Conservation (phyloP, 1,140 invertebrate species). For the Drosophila bifasciata region DNA sequence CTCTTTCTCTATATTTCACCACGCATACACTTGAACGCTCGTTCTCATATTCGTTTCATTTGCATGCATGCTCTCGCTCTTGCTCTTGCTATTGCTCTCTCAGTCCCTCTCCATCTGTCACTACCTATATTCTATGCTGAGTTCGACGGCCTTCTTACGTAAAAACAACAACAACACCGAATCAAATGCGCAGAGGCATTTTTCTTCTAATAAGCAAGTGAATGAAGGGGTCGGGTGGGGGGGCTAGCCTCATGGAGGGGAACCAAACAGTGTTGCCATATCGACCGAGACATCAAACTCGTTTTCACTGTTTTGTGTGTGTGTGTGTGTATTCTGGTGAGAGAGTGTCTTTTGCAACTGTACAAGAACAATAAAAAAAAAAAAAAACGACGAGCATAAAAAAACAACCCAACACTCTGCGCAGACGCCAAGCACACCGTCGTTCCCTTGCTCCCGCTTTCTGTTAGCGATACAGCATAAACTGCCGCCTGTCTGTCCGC, state of each 20-base stretch:
- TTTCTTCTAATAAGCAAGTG: slow-evolving; percentile 75
- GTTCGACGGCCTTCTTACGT: slow-evolving; percentile 81
- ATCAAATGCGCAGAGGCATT: slow-evolving; percentile 62
- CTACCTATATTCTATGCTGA: slow-evolving; percentile 50
- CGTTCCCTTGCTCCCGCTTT: slow-evolving; percentile 20
- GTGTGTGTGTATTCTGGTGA: slow-evolving; percentile 29
- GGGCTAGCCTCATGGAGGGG: slow-evolving; percentile 9
- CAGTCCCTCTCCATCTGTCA: slow-evolving; percentile 31
- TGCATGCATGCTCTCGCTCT: slow-evolving; percentile 48
- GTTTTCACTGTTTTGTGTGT: slow-evolving; percentile 59
- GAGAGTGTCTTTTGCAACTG: slow-evolving; percentile 76
- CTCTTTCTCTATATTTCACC: no score
- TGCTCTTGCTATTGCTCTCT: slow-evolving; percentile 27
- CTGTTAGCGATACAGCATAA: slow-evolving; percentile 18
- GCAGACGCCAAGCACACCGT: slow-evolving; percentile 69
- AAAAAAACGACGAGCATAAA: slow-evolving; percentile 52
- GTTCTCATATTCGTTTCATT: slow-evolving; percentile 49
- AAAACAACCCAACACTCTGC: slow-evolving; percentile 54
- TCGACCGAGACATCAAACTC: slow-evolving; percentile 60
- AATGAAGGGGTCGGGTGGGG: slow-evolving; percentile 25
- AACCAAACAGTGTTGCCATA: slow-evolving; percentile 61
- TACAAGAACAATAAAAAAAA: slow-evolving; percentile 73
- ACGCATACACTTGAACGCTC: slow-evolving; percentile 36
- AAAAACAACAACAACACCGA: slow-evolving; percentile 67
- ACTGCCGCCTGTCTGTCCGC: slow-evolving; percentile 41